Evolutionary conservation across 2,888 invertebrate species (phyloP), one percentile per base, ranked within the genome.

Genomic region (Lottia gigantea): DNA sequence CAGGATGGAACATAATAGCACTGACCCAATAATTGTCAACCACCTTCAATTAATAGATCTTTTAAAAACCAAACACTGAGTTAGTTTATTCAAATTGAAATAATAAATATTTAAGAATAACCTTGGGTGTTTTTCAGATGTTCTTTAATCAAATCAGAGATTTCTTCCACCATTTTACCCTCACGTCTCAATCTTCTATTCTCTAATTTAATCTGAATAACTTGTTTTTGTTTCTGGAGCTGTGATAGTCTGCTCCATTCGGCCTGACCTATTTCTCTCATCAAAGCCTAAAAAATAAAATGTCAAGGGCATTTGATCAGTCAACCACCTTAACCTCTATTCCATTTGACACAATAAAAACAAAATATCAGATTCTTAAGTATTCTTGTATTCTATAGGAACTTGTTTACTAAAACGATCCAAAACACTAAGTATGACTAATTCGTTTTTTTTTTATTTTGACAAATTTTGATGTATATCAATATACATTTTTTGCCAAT

Each of bases 201-300:
- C 62, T 80, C 74, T 23, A 83, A 71, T 49, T 82, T 83, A 19
- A 85, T 68, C 31, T 82, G 79, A 23, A 83, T 76, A 19, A 86
- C 67, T 62, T 81, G 78, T 31, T 71, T 74, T 74, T 85, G 85
- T 63, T 82, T 72, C 67, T 86, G 82, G 19, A 78, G 74, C 61
- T 85, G 83, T n/a, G 82, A 76, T 73, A 86, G 62, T n/a, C 74
- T 71, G 14, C 77, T 71, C 86, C 86, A 86, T 67, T 85, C 83
- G 45, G 74, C 76, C 63, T 86, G 83, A 8, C 86, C 85, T 61
- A 80, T 72, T 71, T 85, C 79, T 62, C 81, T 80, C 71, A 83
- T 83, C 62, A 86, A 67, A 12, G 82, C 85, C 86, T 86, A 66
- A 11, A 69, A 15, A 55, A 63, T 63, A 16, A 25, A 62, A 31